These are phyloP conservation scores for Pachycephala philippinensis DNA, from an alignment of 2,113 vertebrate genomes.

Conservation along the genomic window DNA sequence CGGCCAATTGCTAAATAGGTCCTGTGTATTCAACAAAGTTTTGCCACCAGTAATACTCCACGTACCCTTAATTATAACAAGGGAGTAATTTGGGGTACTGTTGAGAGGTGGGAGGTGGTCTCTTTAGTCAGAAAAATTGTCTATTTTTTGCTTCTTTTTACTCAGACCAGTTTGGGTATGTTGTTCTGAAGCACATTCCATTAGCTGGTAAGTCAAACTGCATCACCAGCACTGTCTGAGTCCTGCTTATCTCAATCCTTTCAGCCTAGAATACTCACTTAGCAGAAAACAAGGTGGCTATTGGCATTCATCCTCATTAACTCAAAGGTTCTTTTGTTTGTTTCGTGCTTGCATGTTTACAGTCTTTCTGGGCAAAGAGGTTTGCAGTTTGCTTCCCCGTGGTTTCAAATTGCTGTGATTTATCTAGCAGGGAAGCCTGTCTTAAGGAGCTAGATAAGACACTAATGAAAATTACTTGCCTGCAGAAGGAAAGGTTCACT, in stretches of 20 bases:
- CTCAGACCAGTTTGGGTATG: background rate
- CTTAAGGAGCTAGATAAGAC: background rate
- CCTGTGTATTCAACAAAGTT: background rate
- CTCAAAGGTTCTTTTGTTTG: background rate
- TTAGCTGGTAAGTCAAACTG: background rate
- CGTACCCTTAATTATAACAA: constrained; percentile 1
- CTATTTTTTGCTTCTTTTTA: background rate
- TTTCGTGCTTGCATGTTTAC: background rate
- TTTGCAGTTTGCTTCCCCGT: background rate
- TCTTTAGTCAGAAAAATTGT: background rate
- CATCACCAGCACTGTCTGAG: background rate
- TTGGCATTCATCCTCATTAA: background rate
- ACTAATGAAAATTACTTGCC: background rate
- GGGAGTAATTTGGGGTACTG: background rate
- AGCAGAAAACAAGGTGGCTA: background rate
- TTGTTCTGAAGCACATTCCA: background rate
- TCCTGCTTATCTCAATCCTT: background rate
- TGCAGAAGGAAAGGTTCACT: background rate
- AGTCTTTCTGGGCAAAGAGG: background rate
- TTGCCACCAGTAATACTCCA: constrained; percentile 8
- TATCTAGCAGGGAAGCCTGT: background rate
- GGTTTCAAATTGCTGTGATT: background rate
- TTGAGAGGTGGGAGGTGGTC: background rate
- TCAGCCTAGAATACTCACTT: background rate
- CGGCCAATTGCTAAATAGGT: background rate